Evolutionary conservation across 2,888 invertebrate species (phyloP), one percentile per base, ranked within the genome.

Genomic region (Rotaria macrura): DNA sequence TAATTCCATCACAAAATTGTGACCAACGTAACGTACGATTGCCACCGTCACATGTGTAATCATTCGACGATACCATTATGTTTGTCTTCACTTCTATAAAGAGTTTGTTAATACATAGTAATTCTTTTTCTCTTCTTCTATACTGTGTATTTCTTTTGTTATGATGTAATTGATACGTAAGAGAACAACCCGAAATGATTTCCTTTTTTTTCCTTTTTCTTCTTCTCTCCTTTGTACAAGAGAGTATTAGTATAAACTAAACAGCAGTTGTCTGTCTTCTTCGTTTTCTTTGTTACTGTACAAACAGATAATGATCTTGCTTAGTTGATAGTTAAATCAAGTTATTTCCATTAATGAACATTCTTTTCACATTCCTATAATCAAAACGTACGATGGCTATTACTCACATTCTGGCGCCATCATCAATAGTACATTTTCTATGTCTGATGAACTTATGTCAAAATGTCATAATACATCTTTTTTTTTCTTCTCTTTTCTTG

Each of bases 1-100:
- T 43, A 43, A 43, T 79, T 25, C 79, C 79, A 79, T 79, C 79
- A 43, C 79, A 79, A 79, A 79, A 43, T 79, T 79, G 79, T 43
- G 40, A 40, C 79, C 79, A 79, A 79, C 6, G 79, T n/a, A 79
- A 1, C 1, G 79, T 79, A n/a, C 79, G 79, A 79, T 79, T 79
- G 6, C 79, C 79, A 9, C 79, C 79, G 43, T 79, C 79, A 25
- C 79, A 79, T n/a, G 34, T 65, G 38, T 65, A 20, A 65, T 34
- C 20, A 65, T 17, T 65, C 14, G 34, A 34, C 38, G 38, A 7
- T 65, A 65, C 20, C 65, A 65, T 65, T 34, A 20, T 34, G 34
- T 34, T 20, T 65, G 65, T 65, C 65, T 65, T 38, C 5, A 20
- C 65, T 34, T 65, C 65, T 34, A n/a, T n/a, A 34, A 65, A 65